A percentile compares a stretch with the other conserved stretches of the same genome.
phyloP scores from a whole-genome alignment of 2,113 vertebrate species.

The mouse (Mus musculus) region GRCm39 chr2:46354501-46355000 shows the following conservation, averaged over 20 bases:
- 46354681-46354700: neutral
- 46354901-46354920: slow-evolving; percentile 54
- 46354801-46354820: neutral
- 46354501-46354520: neutral
- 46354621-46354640: neutral
- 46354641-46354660: slow-evolving; percentile 2
- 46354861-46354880: neutral
- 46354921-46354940: neutral
- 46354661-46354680: neutral
- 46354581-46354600: neutral
- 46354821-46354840: slow-evolving; percentile 29
- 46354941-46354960: neutral
- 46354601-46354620: neutral
- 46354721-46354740: slow-evolving; percentile 1
- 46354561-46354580: neutral
- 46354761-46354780: neutral
- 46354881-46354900: slow-evolving; percentile 25
- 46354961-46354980: slow-evolving; percentile 21
- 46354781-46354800: slow-evolving; percentile 2
- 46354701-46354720: neutral
- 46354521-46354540: neutral
- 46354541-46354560: neutral
- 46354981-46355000: neutral
- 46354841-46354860: neutral
- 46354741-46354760: neutral